Percentiles rank a stretch among this genome's conserved stretches.
phyloP scores from a whole-genome alignment of 2,888 invertebrate species.

The Psylliodes chrysocephalus region DNA sequence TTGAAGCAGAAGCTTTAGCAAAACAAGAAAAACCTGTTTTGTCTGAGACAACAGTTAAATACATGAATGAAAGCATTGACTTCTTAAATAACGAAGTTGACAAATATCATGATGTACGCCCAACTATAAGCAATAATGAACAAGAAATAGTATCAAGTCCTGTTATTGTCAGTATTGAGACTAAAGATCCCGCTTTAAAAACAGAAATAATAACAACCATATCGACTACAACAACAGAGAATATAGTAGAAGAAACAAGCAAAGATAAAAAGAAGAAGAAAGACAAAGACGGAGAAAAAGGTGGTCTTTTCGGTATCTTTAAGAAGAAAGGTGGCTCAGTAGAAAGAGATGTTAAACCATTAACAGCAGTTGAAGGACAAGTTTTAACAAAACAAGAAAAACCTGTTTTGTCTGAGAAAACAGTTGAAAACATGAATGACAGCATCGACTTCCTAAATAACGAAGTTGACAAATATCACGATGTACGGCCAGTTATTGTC shows the following conservation, averaged over 20 bases:
- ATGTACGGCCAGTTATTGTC: conserved; percentile 41
- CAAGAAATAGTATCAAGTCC: neutral
- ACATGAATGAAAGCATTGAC: conserved; percentile 5
- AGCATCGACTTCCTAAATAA: conserved; percentile 43
- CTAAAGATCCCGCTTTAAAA: neutral
- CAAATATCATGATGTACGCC: conserved; percentile 46
- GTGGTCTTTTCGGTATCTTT: neutral
- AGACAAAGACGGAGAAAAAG: conserved; percentile 11
- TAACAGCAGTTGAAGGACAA: neutral
- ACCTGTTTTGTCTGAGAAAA: conserved; percentile 33
- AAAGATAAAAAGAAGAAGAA: conserved; percentile 5
- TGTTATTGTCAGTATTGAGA: neutral
- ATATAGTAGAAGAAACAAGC: neutral
- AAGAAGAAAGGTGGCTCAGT: conserved; percentile 11
- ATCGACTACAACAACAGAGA: neutral
- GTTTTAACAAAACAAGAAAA: neutral
- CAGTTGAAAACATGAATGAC: conserved; percentile 39
- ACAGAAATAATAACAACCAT: neutral
- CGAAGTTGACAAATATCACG: conserved; percentile 47
- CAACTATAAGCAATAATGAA: conserved; percentile 5
- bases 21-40: conserved; percentile 16
- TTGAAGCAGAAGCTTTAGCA: neutral
- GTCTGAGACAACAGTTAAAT: conserved; percentile 14
- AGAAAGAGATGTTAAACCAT: conserved; percentile 18
- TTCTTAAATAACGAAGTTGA: conserved; percentile 51